phyloP scores from a whole-genome alignment of 2,113 vertebrate genomes.

The Alaudala cheleensis region DNA sequence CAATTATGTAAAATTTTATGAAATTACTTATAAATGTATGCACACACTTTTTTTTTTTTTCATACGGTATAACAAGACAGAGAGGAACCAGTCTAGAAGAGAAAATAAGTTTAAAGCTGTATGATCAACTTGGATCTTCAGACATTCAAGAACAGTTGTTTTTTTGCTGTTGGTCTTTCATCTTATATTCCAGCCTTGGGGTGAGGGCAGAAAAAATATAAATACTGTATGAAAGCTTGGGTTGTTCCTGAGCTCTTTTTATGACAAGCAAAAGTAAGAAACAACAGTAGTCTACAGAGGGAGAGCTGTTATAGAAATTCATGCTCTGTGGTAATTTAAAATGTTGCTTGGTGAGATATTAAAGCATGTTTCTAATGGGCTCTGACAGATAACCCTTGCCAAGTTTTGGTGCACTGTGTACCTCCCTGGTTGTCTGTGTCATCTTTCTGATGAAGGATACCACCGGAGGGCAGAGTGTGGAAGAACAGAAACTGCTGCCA shows the following conservation, averaged over 20 bases:
- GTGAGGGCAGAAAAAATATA: background rate
- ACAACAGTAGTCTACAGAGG: background rate
- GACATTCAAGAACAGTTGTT: background rate
- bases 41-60: background rate
- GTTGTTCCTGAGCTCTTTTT: background rate
- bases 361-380: background rate
- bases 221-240: background rate
- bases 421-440: background rate
- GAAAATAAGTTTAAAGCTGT: background rate
- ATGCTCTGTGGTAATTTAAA: background rate
- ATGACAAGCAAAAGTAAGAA: background rate
- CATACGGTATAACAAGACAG: background rate
- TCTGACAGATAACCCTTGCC: background rate
- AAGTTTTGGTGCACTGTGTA: background rate
- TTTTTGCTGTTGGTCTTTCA: background rate
- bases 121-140: background rate
- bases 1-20: background rate
- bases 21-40: background rate
- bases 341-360: background rate
- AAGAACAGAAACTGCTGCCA: background rate
- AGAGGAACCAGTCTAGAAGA: background rate
- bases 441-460: background rate
- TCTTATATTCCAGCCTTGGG: background rate
- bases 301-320: background rate
- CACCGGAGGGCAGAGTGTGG: background rate